Base-by-base conservation (phyloP, 2,113 vertebrate species). In the Erythrocercus mccallii region DNA sequence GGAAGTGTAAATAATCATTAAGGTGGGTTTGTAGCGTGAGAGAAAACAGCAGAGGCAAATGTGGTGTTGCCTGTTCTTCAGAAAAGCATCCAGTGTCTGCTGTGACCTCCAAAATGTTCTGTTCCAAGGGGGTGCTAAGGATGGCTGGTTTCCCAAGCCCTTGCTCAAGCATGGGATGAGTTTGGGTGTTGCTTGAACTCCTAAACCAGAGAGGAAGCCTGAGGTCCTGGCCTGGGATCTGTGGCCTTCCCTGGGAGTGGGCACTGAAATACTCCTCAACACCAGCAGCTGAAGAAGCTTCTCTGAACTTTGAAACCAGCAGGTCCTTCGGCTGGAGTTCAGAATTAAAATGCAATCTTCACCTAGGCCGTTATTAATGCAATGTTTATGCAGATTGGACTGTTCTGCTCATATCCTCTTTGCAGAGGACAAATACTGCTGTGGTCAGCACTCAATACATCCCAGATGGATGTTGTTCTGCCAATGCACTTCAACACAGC, bases 351-450 rank as follows among this genome's bases (percentile, higher is more conserved):
- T 38, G 28, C 80, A 48, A 0, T 90, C 82, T 81, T 84, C 69
- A 45, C 82, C 64, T 81, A 7, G 57, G 48, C 83, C 5, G 11
- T 94, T 94, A 96, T 94, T 94, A 93, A 93, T 96, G 92, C 2
- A 0, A 31, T 37, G 35, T 77, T 94, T 92, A 92, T 93, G 95
- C 88, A 96, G 92, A 95, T 96, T 70, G 17, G 48, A 86, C 64
- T 81, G 86, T n/a, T 93, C 88, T 72, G 80, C 77, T 93, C 5
- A 0, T 81, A 73, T 94, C 90, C 80, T 86, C 80, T 86, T 62
- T 94, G 92, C 81, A 90, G 90, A 90, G 93, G 92, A 83, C 90
- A 92, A 88, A 92, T 83, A 56, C 61, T 96, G 93, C 94, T 96
- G 93, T 92, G 82, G 64, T 96, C 96, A 95, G 96, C 92, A 96